Conservation (phyloP, 1,140 invertebrate species). For the Ganaspis sp. region DNA sequence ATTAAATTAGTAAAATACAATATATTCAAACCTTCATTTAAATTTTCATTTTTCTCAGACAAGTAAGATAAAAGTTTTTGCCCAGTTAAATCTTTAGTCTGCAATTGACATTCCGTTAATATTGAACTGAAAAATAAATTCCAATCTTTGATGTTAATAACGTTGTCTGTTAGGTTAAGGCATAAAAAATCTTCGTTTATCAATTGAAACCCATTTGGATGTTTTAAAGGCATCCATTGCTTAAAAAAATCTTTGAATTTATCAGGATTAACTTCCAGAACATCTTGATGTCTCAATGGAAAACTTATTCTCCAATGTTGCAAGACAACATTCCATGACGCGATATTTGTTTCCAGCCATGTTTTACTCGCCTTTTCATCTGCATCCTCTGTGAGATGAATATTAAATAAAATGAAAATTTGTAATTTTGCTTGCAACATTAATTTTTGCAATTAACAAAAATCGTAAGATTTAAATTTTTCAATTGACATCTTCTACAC, state of each 20-base stretch:
- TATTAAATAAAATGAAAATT: background rate
- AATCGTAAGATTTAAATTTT: too few relatives aligned
- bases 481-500: background rate
- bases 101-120: background rate
- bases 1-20: background rate
- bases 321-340: constrained; percentile 25
- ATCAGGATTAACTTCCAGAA: background rate
- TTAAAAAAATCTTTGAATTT: constrained; percentile 1
- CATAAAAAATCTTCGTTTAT: constrained; percentile 28
- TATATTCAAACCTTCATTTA: background rate
- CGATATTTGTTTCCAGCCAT: constrained; percentile 34
- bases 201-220: constrained; percentile 27
- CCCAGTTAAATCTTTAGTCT: background rate
- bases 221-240: constrained; percentile 33
- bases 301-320: constrained; percentile 28
- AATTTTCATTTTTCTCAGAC: background rate
- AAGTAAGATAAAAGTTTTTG: background rate
- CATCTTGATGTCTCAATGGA: constrained; percentile 15
- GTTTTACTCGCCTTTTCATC: background rate
- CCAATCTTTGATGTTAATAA: background rate
- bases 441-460: background rate
- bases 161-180: background rate
- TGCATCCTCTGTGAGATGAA: background rate
- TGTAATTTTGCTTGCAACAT: background rate
- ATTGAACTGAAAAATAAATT: background rate